Conservation (phyloP, 2,113 vertebrate species). For the Elephas maximus region DNA sequence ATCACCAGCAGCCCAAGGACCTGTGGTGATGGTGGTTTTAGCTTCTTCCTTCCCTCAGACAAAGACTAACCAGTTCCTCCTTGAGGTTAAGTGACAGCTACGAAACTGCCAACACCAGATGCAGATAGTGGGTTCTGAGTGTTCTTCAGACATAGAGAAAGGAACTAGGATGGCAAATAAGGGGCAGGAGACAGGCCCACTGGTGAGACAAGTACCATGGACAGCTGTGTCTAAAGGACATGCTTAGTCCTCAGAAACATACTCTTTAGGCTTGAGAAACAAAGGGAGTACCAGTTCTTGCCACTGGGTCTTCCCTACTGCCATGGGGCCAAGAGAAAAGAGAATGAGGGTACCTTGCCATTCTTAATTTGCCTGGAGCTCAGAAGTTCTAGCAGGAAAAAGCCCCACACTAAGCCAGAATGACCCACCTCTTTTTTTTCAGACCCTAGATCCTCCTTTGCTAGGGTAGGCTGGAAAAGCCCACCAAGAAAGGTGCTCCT, state of each 20-base stretch:
- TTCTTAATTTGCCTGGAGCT: background rate
- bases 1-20: background rate
- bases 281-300: no score
- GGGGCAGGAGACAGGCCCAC: background rate
- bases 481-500: background rate
- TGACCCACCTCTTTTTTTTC: background rate
- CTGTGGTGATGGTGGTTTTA: background rate
- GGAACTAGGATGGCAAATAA: background rate
- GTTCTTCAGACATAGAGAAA: background rate
- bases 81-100: background rate
- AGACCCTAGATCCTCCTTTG: background rate
- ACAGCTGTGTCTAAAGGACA: background rate
- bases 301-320: background rate
- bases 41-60: background rate
- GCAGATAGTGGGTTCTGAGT: background rate
- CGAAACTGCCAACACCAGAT: background rate
- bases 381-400: background rate
- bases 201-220: background rate
- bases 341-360: background rate
- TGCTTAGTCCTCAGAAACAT: background rate
- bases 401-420: background rate
- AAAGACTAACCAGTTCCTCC: background rate
- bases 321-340: background rate
- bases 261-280: no score
- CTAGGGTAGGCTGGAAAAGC: background rate